Evolutionary conservation across 2,888 invertebrate species (phyloP).

Genomic region (Malacosoma neustria): DNA sequence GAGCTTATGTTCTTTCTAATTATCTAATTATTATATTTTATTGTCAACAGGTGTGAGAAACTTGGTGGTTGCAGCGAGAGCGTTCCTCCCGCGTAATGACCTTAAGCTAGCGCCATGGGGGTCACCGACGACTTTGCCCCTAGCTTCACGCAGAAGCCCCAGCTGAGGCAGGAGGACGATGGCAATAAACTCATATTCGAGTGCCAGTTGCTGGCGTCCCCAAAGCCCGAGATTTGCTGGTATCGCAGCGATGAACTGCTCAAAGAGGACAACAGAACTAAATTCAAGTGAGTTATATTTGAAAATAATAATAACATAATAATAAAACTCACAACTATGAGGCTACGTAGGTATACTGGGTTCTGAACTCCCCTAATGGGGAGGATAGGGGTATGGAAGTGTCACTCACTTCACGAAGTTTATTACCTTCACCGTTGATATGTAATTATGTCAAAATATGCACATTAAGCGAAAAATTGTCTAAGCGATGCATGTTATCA

Average conservation of each 20-base stretch:
- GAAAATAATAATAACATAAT: no score
- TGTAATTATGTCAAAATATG: no score
- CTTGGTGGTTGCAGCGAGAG: constrained; percentile 8
- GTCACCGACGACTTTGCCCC: constrained; percentile 96
- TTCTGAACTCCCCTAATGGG: no score
- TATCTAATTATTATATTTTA: no score
- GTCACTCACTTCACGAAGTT: no score
- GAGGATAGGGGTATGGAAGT: no score
- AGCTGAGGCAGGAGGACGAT: constrained; percentile 96
- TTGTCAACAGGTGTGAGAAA: constrained; percentile 6
- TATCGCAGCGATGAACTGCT: constrained; percentile 91
- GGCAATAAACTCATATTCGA: constrained; percentile 96
- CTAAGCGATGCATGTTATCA: no score
- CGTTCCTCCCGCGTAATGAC: constrained; percentile 44
- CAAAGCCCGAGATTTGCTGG: constrained; percentile 94
- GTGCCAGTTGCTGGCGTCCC: constrained; percentile 90
- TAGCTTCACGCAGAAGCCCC: constrained; percentile 98
- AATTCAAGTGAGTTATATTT: constrained; percentile 77
- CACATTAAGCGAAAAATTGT: no score
- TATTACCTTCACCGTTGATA: no score
- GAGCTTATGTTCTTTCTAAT: no score
- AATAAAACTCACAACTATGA: no score
- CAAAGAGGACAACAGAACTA: constrained; percentile 88
- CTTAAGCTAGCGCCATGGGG: constrained; percentile 78
- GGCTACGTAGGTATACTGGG: no score